Conservation (phyloP, 2,797 vertebrate genomes). For the Botia almorhae region DNA sequence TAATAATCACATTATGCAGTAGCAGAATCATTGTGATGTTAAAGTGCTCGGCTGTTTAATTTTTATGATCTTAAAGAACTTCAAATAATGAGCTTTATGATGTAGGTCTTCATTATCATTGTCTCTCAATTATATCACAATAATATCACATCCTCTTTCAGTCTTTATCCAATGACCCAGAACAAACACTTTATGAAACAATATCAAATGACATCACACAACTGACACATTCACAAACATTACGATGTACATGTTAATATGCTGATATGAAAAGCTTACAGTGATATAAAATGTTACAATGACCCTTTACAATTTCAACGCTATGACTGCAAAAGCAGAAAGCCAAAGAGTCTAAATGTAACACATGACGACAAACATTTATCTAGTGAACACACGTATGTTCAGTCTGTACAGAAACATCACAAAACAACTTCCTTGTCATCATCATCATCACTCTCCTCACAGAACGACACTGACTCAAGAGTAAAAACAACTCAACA, state of each 20-base stretch:
- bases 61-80: too few relatives aligned
- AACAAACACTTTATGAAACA: too few relatives aligned
- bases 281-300: not conserved
- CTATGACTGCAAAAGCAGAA: not conserved
- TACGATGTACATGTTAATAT: not conserved
- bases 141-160: too few relatives aligned
- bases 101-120: too few relatives aligned
- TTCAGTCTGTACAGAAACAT: not conserved
- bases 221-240: too few relatives aligned
- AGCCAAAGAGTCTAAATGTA: not conserved
- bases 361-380: not conserved
- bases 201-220: not conserved
- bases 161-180: too few relatives aligned
- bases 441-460: not conserved
- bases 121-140: too few relatives aligned
- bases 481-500: not conserved
- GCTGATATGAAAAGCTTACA: not conserved
- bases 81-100: too few relatives aligned
- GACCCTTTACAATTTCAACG: not conserved
- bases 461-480: slow-evolving; percentile 24
- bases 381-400: not conserved
- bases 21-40: too few relatives aligned
- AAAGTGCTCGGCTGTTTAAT: too few relatives aligned
- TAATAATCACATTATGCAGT: too few relatives aligned
- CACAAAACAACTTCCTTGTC: not conserved